Base-by-base conservation (phyloP, 2,888 invertebrate species). In the Polydrusus tereticollis region DNA sequence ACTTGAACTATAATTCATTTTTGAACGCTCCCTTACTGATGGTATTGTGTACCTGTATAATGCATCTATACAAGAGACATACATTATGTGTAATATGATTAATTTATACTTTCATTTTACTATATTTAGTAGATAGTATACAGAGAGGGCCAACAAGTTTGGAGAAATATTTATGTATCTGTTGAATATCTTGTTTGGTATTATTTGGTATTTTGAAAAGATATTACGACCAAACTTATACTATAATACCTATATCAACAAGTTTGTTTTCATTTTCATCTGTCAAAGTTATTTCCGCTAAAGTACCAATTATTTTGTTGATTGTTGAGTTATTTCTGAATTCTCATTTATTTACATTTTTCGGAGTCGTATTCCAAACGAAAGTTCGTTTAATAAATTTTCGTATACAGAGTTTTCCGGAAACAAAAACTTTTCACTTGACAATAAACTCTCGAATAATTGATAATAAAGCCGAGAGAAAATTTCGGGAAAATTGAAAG, bases 401-500 rank as follows among this genome's bases (percentile, higher is more conserved):
- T 43, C 59, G 41, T 45, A 45, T 41, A 38, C 59, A 59, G n/a
- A n/a, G 20, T 59, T 41, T 59, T 38, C 59, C 62, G 29, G 21
- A 36, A 66, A 58, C 36, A 67, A 67, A 67, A 67, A 67, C 59
- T 67, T 59, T 36, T 33, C 7, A 47, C 16, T 41, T 59, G 23
- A 65, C 65, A 65, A 71, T 65, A 65, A 65, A 52, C 59, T 33
- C 20, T 29, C 45, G 67, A 67, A 72, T 72, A 72, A 72, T 72
- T 72, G 72, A 72, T 72, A 50, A 58, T 62, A 67, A 67, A 62
- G 50, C 43, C 52, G 72, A 26, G 72, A 26, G 67, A 67, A 64
- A 72, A 43, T 68, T 72, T 72, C 64, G 64, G 38, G 68, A 57
- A 64, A 68, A 68, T 69, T 69, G 69, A 69, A 63, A 69, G 69